Percentiles rank a stretch among this genome's conserved stretches.
Evolutionary conservation across 1,140 invertebrate species (phyloP).

Genomic region (Brachionus paranguensis): DNA sequence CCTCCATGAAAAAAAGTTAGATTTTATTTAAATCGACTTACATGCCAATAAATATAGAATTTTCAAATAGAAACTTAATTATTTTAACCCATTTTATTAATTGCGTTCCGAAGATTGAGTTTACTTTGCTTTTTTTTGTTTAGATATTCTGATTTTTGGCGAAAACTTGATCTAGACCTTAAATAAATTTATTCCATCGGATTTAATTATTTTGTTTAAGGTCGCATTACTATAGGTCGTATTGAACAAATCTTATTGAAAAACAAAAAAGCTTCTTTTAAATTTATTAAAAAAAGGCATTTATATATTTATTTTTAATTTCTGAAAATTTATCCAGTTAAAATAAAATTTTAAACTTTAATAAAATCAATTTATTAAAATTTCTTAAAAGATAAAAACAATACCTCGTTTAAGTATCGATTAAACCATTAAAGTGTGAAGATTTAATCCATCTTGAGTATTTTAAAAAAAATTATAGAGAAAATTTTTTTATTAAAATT

Average conservation of each 20-base stretch:
- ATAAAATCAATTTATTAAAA: not conserved
- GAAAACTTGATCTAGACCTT: not conserved
- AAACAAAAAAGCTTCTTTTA: not conserved
- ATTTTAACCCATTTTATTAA: slow-evolving; percentile 11
- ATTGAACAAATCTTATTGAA: not conserved
- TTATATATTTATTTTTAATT: not conserved
- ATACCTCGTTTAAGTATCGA: not conserved
- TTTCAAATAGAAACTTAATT: slow-evolving; percentile 4
- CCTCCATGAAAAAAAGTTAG: not conserved
- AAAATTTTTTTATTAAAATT: not conserved
- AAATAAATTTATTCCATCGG: not conserved
- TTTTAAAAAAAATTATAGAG: not conserved
- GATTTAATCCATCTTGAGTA: not conserved
- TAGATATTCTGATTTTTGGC: not conserved
- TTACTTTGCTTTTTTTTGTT: not conserved
- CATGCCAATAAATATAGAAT: not conserved
- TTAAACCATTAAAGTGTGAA: not conserved
- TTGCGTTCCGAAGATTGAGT: not conserved
- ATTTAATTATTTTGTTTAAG: not conserved
- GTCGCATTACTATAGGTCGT: not conserved
- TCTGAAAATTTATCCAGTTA: not conserved
- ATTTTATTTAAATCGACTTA: not conserved
- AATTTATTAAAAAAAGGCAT: not conserved
- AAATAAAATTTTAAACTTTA: not conserved
- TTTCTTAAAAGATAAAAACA: not conserved